Conservation (phyloP, 2,113 vertebrate species). For the Hippopotamus amphibius region DNA sequence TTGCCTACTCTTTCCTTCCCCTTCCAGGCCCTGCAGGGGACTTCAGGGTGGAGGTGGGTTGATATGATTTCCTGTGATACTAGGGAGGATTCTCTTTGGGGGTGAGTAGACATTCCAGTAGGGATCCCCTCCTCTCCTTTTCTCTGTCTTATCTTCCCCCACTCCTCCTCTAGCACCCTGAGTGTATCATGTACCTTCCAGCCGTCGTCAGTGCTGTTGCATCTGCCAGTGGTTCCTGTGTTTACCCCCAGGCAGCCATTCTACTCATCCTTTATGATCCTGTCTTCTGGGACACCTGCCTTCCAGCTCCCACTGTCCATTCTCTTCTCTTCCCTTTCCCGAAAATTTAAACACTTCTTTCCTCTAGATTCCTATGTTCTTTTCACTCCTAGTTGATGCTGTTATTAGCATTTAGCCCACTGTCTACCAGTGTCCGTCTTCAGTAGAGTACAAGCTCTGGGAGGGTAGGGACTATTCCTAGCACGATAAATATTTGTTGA, state of each 20-base stretch:
- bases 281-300: not conserved
- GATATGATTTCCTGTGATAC: not conserved
- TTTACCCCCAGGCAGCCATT: not conserved
- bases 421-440: not conserved
- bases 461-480: not conserved
- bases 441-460: not conserved
- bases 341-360: not conserved
- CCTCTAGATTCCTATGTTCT: not conserved
- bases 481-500: not conserved
- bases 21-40: not conserved
- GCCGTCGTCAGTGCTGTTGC: not conserved
- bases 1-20: not conserved
- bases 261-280: not conserved
- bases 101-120: not conserved
- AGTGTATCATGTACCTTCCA: too few relatives aligned
- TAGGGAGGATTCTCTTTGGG: not conserved
- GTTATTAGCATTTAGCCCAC: not conserved
- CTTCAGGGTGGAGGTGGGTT: not conserved
- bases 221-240: not conserved
- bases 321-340: not conserved
- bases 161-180: not conserved
- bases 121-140: not conserved
- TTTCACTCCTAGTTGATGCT: not conserved
- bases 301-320: not conserved
- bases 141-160: not conserved